Evolutionary conservation across 1,140 invertebrate species (phyloP).

Genomic region (Caenorhabditis tropicalis): DNA sequence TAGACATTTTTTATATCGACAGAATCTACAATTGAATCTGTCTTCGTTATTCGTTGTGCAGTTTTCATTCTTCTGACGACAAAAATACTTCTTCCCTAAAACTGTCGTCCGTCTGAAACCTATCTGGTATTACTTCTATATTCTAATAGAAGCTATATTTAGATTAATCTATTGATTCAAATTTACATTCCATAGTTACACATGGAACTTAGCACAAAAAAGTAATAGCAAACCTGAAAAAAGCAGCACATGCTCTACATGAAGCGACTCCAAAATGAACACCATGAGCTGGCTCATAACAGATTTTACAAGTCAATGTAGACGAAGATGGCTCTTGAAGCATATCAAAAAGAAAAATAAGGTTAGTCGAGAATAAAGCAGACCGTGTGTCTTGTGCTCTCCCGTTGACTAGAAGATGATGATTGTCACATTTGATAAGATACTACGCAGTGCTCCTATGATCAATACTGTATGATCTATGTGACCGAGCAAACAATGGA

Average conservation of each 20-base stretch:
- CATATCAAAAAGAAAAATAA: neutral
- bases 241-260: conserved; percentile 7
- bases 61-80: conserved; percentile 6
- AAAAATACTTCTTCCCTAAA: neutral
- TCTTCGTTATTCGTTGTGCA: conserved; percentile 4
- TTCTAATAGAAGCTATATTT: too few relatives aligned
- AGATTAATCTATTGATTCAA: too few relatives aligned
- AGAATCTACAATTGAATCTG: conserved; percentile 11
- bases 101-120: neutral
- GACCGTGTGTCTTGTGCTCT: conserved; percentile 32
- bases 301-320: neutral
- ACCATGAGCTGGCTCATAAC: conserved; percentile 17
- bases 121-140: neutral
- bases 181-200: too few relatives aligned
- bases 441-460: neutral
- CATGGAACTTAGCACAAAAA: too few relatives aligned
- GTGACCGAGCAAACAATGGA: neutral
- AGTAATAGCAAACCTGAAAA: neutral
- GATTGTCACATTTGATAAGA: conserved; percentile 36
- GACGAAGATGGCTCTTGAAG: neutral
- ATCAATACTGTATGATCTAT: conserved; percentile 35
- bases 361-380: neutral
- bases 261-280: conserved; percentile 29
- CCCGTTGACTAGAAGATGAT: conserved; percentile 3
- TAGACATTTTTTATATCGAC: conserved; percentile 14